A percentile compares a stretch with the other conserved stretches of the same genome.
Evolutionary conservation across 2,797 vertebrate genomes (phyloP).

Genomic region (Etheostoma nigrum): DNA sequence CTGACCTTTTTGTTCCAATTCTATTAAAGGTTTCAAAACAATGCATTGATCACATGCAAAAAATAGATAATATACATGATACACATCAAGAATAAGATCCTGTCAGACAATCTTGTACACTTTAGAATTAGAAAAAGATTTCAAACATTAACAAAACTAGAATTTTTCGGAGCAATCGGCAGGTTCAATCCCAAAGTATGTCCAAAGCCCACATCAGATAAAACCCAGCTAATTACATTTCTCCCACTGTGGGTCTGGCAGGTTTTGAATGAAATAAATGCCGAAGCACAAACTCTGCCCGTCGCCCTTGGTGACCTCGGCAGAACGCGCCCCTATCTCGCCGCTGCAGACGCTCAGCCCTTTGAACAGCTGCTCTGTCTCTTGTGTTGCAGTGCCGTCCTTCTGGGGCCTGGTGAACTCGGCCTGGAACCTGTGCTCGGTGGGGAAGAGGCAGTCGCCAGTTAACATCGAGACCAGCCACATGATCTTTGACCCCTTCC

Average conservation of each 20-base stretch:
- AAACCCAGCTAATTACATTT: slow-evolving; percentile 39
- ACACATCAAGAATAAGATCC: neutral
- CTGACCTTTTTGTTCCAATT: neutral
- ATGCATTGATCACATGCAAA: neutral
- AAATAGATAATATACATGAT: neutral
- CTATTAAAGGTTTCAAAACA: neutral
- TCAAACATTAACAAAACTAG: neutral
- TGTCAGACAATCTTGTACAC: no score
- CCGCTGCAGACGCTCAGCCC: slow-evolving; percentile 27
- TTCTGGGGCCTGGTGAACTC: slow-evolving; percentile 99
- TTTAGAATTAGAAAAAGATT: neutral
- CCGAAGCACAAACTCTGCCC: slow-evolving; percentile 4
- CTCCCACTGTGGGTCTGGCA: slow-evolving; percentile 21
- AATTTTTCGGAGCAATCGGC: neutral
- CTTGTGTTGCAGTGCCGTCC: slow-evolving; percentile 91
- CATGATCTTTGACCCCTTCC: slow-evolving; percentile 99
- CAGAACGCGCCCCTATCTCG: slow-evolving; percentile 24
- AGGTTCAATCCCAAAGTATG: neutral
- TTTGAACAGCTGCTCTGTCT: slow-evolving; percentile 29
- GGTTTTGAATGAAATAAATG: neutral
- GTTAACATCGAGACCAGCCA: slow-evolving; percentile 99
- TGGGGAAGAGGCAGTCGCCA: slow-evolving; percentile 97
- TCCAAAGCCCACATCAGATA: slow-evolving; percentile 30
- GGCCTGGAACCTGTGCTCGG: slow-evolving; percentile 99
- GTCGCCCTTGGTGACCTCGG: slow-evolving; percentile 22